A percentile compares a stretch with the other conserved stretches of the same genome.
Evolutionary conservation across 2,113 vertebrate genomes (phyloP).

Genomic region (Poeciliopsis occidentalis): DNA sequence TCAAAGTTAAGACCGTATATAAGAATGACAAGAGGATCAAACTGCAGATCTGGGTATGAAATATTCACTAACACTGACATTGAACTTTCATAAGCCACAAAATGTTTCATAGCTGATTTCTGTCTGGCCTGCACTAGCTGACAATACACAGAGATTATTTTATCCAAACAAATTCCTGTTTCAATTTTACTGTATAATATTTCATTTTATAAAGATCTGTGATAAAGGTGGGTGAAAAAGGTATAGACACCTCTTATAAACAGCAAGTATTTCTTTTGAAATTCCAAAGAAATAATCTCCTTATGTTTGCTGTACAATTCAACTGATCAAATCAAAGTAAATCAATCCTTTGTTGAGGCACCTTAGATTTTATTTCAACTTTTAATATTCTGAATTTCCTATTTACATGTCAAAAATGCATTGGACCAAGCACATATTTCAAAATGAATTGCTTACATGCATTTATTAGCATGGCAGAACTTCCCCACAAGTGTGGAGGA

Average conservation of each 20-base stretch:
- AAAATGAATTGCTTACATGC: too few relatives aligned
- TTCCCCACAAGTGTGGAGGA: background rate
- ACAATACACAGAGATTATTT: background rate
- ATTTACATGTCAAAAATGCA: background rate
- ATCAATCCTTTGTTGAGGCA: too few relatives aligned
- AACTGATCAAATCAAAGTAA: background rate
- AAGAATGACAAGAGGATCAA: conserved; percentile 99
- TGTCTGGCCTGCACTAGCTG: background rate
- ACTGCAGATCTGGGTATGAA: conserved; percentile 95
- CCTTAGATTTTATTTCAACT: too few relatives aligned
- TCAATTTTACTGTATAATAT: background rate
- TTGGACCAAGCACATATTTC: background rate
- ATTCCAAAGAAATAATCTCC: background rate
- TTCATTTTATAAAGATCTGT: background rate
- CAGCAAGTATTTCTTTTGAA: too few relatives aligned
- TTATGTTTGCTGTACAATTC: background rate
- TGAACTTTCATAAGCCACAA: conserved; percentile 19
- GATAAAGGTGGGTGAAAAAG: background rate
- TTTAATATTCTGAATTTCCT: too few relatives aligned
- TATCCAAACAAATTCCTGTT: background rate
- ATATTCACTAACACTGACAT: background rate
- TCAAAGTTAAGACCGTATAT: conserved; percentile 98
- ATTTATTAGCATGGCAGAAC: background rate
- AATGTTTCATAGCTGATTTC: conserved; percentile 12
- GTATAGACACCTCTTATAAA: background rate